Evolutionary conservation across 2,888 invertebrate genomes (phyloP).

Genomic region (Pammene fasciana): DNA sequence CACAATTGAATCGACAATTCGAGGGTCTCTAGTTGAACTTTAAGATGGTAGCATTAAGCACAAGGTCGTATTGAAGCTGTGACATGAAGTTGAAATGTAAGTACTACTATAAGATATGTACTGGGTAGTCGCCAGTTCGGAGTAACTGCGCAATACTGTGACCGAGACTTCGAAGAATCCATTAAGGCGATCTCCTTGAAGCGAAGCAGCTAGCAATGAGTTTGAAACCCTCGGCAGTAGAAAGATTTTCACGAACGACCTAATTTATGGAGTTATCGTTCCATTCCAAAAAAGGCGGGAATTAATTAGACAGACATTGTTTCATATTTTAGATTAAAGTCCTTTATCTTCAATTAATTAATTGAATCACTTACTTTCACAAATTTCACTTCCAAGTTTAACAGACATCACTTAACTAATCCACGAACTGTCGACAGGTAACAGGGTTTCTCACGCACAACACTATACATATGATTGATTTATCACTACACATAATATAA

Average conservation of each 20-base stretch:
- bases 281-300: background rate
- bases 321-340: too few relatives aligned
- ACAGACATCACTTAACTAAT: slow-evolving; percentile 57
- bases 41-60: slow-evolving; percentile 52
- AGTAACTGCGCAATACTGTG: slow-evolving; percentile 74
- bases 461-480: slow-evolving; percentile 37
- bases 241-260: slow-evolving; percentile 33
- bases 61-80: slow-evolving; percentile 60
- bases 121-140: slow-evolving; percentile 54
- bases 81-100: slow-evolving; percentile 59
- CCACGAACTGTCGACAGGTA: slow-evolving; percentile 42
- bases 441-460: slow-evolving; percentile 35
- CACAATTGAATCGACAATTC: slow-evolving; percentile 45
- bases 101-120: slow-evolving; percentile 53
- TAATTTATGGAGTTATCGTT: background rate
- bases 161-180: slow-evolving; percentile 67
- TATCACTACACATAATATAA: slow-evolving; percentile 48
- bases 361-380: slow-evolving; percentile 59
- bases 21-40: slow-evolving; percentile 51
- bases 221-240: slow-evolving; percentile 33
- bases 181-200: slow-evolving; percentile 70
- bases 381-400: slow-evolving; percentile 46
- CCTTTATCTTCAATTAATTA: background rate
- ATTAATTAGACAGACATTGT: background rate
- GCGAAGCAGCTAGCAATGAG: slow-evolving; percentile 59